A percentile compares a stretch with the other conserved stretches of the same genome.
Evolutionary conservation across 2,888 invertebrate species (phyloP).

Genomic region (Hydrotaea cyrtoneurina): DNA sequence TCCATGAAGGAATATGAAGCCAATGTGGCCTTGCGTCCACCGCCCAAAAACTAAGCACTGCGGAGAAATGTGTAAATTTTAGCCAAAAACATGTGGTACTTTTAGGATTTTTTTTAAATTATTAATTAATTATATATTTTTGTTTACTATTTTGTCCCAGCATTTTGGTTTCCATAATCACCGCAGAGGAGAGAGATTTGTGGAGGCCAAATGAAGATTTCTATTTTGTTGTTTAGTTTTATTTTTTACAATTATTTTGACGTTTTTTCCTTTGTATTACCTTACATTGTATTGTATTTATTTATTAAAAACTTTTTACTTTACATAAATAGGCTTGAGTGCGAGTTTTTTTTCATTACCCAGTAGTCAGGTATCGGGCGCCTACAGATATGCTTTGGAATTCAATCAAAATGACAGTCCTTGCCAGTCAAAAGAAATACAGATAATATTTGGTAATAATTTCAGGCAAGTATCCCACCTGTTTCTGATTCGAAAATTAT

Average conservation of each 20-base stretch:
- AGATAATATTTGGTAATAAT: too few species aligned
- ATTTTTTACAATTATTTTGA: constrained; percentile 18
- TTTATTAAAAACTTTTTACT: background rate
- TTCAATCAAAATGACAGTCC: too few species aligned
- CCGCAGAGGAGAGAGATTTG: background rate
- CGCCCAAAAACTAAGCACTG: constrained; percentile 73
- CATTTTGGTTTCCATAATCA: background rate
- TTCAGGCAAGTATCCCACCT: too few species aligned
- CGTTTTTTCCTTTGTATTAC: constrained; percentile 7
- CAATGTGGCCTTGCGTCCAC: constrained; percentile 78
- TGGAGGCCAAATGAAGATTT: background rate
- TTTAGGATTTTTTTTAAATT: constrained; percentile 33
- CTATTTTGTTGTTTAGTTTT: constrained; percentile 25
- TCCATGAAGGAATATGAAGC: constrained; percentile 76
- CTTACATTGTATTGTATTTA: constrained; percentile 31
- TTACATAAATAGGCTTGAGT: background rate
- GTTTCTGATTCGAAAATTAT: too few species aligned
- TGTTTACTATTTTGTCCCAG: background rate
- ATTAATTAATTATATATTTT: constrained; percentile 17
- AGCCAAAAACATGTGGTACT: constrained; percentile 39
- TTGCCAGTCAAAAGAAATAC: too few species aligned
- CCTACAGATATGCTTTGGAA: constrained; percentile 15
- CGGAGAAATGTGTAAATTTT: background rate
- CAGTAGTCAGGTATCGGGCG: background rate
- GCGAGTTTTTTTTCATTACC: background rate